Evolutionary conservation across 2,888 invertebrate genomes (phyloP).

Genomic region (Phorcus lineatus): DNA sequence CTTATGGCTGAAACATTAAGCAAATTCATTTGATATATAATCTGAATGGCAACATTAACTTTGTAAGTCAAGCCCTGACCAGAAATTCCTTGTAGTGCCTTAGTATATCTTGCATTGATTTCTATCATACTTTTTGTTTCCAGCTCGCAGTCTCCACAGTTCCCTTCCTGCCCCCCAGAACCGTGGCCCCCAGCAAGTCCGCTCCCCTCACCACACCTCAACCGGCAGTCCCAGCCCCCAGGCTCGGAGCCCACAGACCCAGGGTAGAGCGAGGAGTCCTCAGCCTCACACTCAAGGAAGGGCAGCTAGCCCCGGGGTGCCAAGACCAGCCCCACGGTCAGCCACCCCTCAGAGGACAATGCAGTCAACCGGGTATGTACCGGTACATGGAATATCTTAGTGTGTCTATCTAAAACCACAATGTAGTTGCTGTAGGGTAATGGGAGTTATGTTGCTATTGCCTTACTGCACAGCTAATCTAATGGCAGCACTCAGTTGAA

Average conservation of each 20-base stretch:
- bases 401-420: too few relatives aligned
- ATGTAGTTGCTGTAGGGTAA: too few relatives aligned
- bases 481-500: too few relatives aligned
- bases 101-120: too few relatives aligned
- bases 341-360: slow-evolving; percentile 50
- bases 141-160: slow-evolving; percentile 40
- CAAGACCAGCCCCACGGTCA: slow-evolving; percentile 46
- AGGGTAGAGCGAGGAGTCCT: neutral
- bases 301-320: slow-evolving; percentile 31
- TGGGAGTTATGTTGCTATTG: too few relatives aligned
- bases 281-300: neutral
- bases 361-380: slow-evolving; percentile 47
- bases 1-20: too few relatives aligned
- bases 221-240: slow-evolving; percentile 5
- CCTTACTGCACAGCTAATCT: too few relatives aligned
- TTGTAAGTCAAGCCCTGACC: too few relatives aligned
- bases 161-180: neutral
- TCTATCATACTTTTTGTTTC: neutral
- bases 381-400: too few relatives aligned
- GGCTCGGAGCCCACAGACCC: neutral
- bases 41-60: too few relatives aligned
- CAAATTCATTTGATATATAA: too few relatives aligned
- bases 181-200: slow-evolving; percentile 17
- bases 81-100: too few relatives aligned
- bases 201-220: slow-evolving; percentile 27